Evolutionary conservation across 2,888 invertebrate genomes (phyloP), one percentile per base, ranked within the genome.

Genomic region (Ophioninae sp.): DNA sequence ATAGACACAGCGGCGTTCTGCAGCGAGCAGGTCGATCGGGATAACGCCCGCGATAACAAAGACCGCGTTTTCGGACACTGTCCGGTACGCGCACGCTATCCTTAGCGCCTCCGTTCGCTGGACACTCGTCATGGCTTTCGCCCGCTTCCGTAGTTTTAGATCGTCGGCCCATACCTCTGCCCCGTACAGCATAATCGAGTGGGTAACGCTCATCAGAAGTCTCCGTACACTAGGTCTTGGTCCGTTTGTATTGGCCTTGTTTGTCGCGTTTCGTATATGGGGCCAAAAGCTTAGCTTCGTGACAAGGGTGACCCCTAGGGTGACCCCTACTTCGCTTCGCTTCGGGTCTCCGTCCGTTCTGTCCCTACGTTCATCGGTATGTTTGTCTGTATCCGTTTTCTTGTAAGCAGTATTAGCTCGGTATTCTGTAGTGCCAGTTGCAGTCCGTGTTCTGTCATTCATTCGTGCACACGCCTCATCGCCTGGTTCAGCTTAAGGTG

Each of bases 401-500:
- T 17, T 6, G 44, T 67, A 6, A 67, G 10, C 3, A 67, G 39
- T 10, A 39, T 10, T 6, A 67, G 7, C 6, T 67, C 67, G 0
- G 67, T 67, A 39, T 67, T 67, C 39, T 67, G 13, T 41, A 39
- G 7, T 20, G 41, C 65, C 1, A 41, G 41, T 20, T 20, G 37
- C 37, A 65, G 17, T 65, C 65, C 65, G 39, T 65, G 65, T 7
- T 39, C 65, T 13, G 65, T 67, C 67, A 67, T 67, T 44, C 67
- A 67, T 41, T 39, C 21, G 17, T 39, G 21, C n/a, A 44, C 6
- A 1, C 67, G 44, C 39, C 67, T 41, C 67, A 44, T 67, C 0
- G 8, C 20, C 44, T 67, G 44, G 13, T 67, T 44, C 44, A 67
- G 20, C 20, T 21, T 67, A 6, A 41, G 20, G 21, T 67, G 67